These are phyloP conservation scores for Sialis lutaria DNA, from an alignment of 2,888 invertebrate genomes.

Conservation along the genomic window DNA sequence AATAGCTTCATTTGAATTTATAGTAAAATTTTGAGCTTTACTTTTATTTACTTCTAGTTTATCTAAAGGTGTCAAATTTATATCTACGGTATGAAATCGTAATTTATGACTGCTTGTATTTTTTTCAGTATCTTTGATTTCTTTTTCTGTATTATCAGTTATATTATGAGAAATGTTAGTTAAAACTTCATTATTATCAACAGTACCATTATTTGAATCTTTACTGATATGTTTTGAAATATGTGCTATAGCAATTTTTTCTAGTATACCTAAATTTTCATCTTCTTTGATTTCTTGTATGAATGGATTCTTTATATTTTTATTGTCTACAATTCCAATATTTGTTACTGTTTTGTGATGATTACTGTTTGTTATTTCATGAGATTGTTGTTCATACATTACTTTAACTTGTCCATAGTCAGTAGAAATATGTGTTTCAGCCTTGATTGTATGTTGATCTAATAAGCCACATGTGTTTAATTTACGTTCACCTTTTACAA, in stretches of 20 bases:
- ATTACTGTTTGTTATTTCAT: conserved; percentile 16
- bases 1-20: not conserved
- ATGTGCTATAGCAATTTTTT: conserved; percentile 1
- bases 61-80: no score
- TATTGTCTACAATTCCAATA: conserved; percentile 11
- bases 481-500: conserved; percentile 63
- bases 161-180: conserved; percentile 10
- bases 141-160: conserved; percentile 8
- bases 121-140: conserved; percentile 16
- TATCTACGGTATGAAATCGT: no score
- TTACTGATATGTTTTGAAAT: conserved; percentile 10
- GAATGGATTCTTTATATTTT: not conserved
- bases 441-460: conserved; percentile 47
- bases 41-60: conserved; percentile 12
- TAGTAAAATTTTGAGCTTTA: conserved; percentile 1
- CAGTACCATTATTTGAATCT: conserved; percentile 1
- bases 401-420: conserved; percentile 33
- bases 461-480: conserved; percentile 62
- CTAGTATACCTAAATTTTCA: not conserved
- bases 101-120: conserved; percentile 7
- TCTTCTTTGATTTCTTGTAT: conserved; percentile 6
- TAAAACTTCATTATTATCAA: conserved; percentile 3
- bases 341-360: no score
- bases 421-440: conserved; percentile 37
- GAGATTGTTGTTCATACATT: conserved; percentile 38